Percentiles rank a stretch among this genome's conserved stretches.
Evolutionary conservation across 1,140 invertebrate genomes (phyloP).

Genomic region (Daktulosphaira vitifoliae): DNA sequence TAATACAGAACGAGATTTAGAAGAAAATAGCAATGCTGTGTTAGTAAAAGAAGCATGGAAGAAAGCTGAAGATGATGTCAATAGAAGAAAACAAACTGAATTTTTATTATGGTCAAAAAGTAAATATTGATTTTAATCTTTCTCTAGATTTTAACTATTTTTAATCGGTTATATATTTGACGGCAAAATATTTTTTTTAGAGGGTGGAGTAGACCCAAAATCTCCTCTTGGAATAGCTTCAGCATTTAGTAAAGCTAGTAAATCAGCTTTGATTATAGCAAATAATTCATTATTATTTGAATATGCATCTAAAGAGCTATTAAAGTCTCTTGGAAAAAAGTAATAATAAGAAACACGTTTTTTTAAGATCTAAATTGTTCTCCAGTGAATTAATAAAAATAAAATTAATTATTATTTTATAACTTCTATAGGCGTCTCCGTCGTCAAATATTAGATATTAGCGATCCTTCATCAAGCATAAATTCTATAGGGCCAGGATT

Average conservation of each 20-base stretch:
- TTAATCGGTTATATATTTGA: no score
- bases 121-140: no score
- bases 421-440: conserved; percentile 47
- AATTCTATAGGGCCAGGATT: conserved; percentile 38
- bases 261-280: conserved; percentile 66
- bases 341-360: conserved; percentile 40
- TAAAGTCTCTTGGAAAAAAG: conserved; percentile 51
- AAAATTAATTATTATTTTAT: no score
- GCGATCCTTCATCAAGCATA: conserved; percentile 54
- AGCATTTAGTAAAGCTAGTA: conserved; percentile 78
- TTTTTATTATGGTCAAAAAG: conserved; percentile 63
- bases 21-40: background rate
- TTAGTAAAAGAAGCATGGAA: conserved; percentile 52
- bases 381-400: no score
- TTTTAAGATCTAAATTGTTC: no score
- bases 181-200: conserved; percentile 44
- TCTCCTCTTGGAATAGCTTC: conserved; percentile 76
- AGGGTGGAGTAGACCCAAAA: conserved; percentile 68
- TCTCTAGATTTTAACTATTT: no score
- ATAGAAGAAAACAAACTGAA: conserved; percentile 61
- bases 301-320: conserved; percentile 72
- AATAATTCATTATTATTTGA: conserved; percentile 83
- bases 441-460: conserved; percentile 60
- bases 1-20: conserved; percentile 6
- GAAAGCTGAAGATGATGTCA: conserved; percentile 63